A percentile compares a stretch with the other conserved stretches of the same genome.
Conservation (phyloP, 2,113 vertebrate species). For the Labeo rohita region DNA sequence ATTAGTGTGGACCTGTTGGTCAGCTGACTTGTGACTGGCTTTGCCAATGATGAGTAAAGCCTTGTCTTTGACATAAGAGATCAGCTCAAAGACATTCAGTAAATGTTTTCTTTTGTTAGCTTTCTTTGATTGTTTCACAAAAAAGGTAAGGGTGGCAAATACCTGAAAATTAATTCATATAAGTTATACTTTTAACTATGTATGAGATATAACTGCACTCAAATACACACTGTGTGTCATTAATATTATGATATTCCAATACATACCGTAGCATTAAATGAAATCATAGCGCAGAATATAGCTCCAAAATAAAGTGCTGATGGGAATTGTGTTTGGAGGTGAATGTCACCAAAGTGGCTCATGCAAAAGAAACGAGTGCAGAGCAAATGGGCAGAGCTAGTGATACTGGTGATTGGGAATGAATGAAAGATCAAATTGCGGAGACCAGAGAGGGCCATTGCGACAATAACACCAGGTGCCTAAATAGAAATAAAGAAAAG, state of each 20-base stretch:
- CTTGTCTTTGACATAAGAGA: constrained; percentile 49
- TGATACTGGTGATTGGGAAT: constrained; percentile 46
- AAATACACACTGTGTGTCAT: neutral
- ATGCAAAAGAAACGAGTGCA: constrained; percentile 46
- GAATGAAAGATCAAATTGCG: constrained; percentile 58
- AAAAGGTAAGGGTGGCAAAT: constrained; percentile 56
- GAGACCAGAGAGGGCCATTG: constrained; percentile 61
- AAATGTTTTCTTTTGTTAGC: constrained; percentile 55
- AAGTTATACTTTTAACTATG: neutral
- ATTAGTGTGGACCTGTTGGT: constrained; percentile 47
- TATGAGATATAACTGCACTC: neutral
- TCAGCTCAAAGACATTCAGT: constrained; percentile 65
- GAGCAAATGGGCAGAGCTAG: constrained; percentile 53
- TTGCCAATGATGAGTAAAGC: constrained; percentile 55
- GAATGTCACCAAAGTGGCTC: neutral
- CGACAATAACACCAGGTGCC: constrained; percentile 69
- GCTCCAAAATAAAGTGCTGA: constrained; percentile 38
- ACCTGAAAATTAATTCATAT: constrained; percentile 55
- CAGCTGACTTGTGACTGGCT: constrained; percentile 24
- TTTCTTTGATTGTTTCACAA: constrained; percentile 64
- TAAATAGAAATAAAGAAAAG: constrained; percentile 54
- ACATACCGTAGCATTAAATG: constrained; percentile 72
- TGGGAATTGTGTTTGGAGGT: constrained; percentile 12
- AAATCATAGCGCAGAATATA: constrained; percentile 47
- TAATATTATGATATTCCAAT: neutral